Evolutionary conservation across 1,140 invertebrate species (phyloP).

Genomic region (Trinorchestia longiramus): DNA sequence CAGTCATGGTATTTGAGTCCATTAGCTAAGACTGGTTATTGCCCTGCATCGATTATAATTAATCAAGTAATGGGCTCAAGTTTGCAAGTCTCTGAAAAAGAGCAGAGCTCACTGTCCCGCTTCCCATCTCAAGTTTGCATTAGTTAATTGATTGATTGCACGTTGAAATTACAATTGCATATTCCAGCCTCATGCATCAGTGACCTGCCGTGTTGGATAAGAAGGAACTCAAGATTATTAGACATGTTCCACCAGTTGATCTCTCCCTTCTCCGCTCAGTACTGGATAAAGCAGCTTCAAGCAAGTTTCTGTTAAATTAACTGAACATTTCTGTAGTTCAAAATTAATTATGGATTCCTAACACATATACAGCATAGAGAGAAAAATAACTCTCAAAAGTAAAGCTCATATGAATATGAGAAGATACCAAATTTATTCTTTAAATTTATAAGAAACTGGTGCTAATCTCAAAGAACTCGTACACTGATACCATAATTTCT

Average conservation of each 20-base stretch:
- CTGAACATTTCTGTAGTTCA: no score
- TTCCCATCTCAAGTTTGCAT: not conserved
- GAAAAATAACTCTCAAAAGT: no score
- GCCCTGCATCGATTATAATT: not conserved
- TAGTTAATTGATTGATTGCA: not conserved
- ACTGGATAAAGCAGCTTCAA: no score
- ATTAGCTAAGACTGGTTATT: not conserved
- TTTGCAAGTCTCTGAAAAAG: not conserved
- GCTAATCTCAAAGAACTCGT: no score
- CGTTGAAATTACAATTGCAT: not conserved
- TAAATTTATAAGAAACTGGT: no score
- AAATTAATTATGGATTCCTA: no score
- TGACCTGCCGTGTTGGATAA: not conserved
- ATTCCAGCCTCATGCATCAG: not conserved
- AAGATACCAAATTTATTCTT: no score
- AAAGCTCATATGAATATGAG: no score
- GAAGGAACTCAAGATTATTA: not conserved
- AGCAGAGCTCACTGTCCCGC: not conserved
- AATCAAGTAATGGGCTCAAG: not conserved
- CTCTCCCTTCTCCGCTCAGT: not conserved
- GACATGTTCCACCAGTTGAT: not conserved
- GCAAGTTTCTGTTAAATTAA: no score
- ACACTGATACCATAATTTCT: no score
- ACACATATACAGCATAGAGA: no score
- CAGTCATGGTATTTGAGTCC: not conserved